Conservation (phyloP, 2,888 invertebrate genomes). For the Yponomeuta cagnagella region DNA sequence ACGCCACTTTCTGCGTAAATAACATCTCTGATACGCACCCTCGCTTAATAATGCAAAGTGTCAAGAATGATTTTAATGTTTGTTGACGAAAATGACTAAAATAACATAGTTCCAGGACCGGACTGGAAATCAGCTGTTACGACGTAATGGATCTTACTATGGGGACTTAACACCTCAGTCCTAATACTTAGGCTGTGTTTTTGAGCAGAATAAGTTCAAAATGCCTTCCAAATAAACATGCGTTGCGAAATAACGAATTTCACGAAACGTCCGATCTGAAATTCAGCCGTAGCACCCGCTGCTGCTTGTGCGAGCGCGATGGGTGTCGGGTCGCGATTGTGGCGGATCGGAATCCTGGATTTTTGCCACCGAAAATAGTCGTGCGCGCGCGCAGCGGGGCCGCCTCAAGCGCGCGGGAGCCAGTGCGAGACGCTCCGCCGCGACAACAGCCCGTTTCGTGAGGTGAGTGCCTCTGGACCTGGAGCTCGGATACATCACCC, state of each 20-base stretch:
- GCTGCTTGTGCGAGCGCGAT: slow-evolving; percentile 51
- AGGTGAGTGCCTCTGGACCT: slow-evolving; percentile 53
- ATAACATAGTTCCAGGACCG: too few relatives aligned
- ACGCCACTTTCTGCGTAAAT: too few relatives aligned
- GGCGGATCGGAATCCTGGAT: slow-evolving; percentile 65
- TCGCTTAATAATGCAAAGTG: too few relatives aligned
- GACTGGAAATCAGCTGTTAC: too few relatives aligned
- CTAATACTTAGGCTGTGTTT: too few relatives aligned
- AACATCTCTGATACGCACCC: too few relatives aligned
- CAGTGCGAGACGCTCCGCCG: slow-evolving; percentile 76
- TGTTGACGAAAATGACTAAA: too few relatives aligned
- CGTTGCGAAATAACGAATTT: neutral
- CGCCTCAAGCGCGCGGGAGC: slow-evolving; percentile 58
- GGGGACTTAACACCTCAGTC: too few relatives aligned
- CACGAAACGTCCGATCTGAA: neutral
- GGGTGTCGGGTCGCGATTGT: slow-evolving; percentile 44
- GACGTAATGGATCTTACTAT: too few relatives aligned
- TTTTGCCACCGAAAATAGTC: slow-evolving; percentile 75
- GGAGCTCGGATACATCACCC: slow-evolving; percentile 54
- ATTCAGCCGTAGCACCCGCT: neutral
- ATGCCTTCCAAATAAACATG: too few relatives aligned
- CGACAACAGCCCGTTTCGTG: slow-evolving; percentile 70
- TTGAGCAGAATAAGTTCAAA: too few relatives aligned
- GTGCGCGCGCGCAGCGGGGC: slow-evolving; percentile 58
- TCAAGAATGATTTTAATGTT: too few relatives aligned